Evolutionary conservation across 2,797 vertebrate genomes (phyloP), one percentile per base, ranked within the genome.

Genomic region (Euphonia xanthogaster): DNA sequence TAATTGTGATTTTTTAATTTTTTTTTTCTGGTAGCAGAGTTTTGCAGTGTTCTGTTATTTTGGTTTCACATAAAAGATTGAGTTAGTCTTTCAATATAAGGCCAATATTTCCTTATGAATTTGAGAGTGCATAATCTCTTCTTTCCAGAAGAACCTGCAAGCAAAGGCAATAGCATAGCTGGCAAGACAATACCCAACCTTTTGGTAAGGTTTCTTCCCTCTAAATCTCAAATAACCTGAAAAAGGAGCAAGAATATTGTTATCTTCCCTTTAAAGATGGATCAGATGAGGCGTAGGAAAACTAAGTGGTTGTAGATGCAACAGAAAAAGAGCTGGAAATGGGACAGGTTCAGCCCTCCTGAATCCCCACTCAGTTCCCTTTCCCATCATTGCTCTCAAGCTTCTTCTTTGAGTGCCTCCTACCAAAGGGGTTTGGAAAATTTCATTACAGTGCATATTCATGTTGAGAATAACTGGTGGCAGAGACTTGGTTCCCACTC

Each of bases 1-100:
- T 55, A 27, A 61, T 71, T 0, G 0, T 40, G 13, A 5, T 42
- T 8, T 57, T 55, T 50, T 16, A 24, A 2, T 33, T 65, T 63
- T 25, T 61, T 53, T 92, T 84, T 72, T 7, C 27, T 44, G 20
- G 16, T 57, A 39, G 13, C 1, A 4, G 25, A 48, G 14, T 47
- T 86, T 68, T 86, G 25, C 42, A 47, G 39, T 33, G 17, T 31
- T 58, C 30, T 85, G 10, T 74, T 84, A 14, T 45, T 93, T 80
- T 40, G 11, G 8, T 88, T 96, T n/a, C 30, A 20, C 16, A 1
- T 58, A 47, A 86, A 75, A 72, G 53, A 66, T 24, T 12, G 1
- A 48, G 19, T 2, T 48, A 14, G 1, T 57, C 42, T 57, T 57
- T 79, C 57, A 68, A 1, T 31, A 25, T 13, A 50, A 89, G 9